Evolutionary conservation across 2,113 vertebrate species (phyloP), one percentile per base, ranked within the genome.

Genomic region (Chiloscyllium plagiosum): DNA sequence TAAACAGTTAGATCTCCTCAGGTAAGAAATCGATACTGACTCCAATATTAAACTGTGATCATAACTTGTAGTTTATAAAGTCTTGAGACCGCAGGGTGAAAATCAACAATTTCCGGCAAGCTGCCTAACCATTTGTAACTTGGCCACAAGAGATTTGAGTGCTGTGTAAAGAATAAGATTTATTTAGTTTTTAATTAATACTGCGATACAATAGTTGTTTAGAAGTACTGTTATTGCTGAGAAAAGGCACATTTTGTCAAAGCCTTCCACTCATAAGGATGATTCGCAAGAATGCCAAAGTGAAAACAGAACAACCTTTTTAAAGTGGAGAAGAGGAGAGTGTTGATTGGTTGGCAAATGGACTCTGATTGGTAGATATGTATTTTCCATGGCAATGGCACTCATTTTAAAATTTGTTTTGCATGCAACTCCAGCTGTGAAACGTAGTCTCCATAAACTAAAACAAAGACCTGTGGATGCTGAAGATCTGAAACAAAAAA

Each of bases 1-100:
- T 97, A 99, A 99, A 96, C 99, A 99, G 96, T 96, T 99, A 33
- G 98, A 99, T 95, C 98, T 99, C 96, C 98, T 99, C 96, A 98
- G 98, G 99, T 99, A 97, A n/a, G 96, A 95, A 90, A 61, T 56
- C 24, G 2, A 29, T 61, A 17, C 10, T 17, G 52, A 7, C 5
- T 42, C n/a, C 19, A 22, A 42, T 17, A 19, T 19, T 92, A 4
- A 52, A 90, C 15, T 12, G 13, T 33, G 24, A 33, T 56, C 0
- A 4, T 90, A 29, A 33, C 33, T 15, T 92, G 15, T 65, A 33
- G 26, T 15, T 90, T 90, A 90, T 37, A 61, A 29, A 29, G 50
- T 4, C 26, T 89, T 15, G 52, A 56, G 83, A 86, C 4, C 47
- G 3, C 83, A 22, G 20, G 83, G 47, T 24, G 15, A 42, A 50